Percentiles rank a stretch among this genome's conserved stretches.
These are phyloP conservation scores for Oxytorus armatus DNA, from an alignment of 2,888 invertebrate species.

Conservation along the genomic window DNA sequence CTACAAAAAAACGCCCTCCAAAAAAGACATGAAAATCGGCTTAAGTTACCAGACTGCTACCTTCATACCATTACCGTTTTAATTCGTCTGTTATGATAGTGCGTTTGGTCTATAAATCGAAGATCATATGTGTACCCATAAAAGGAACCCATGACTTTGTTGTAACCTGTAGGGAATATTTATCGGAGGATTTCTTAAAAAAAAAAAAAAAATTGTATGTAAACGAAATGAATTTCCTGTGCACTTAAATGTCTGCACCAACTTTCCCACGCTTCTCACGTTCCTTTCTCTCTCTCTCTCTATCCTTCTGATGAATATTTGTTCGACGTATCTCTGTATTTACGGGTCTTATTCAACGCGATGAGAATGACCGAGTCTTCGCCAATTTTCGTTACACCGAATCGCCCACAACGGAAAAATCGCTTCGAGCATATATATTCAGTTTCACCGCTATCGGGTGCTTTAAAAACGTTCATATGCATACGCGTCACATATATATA, in stretches of 20 bases:
- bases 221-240: neutral
- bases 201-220: neutral
- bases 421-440: neutral
- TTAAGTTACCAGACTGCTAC: too few species aligned
- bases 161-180: neutral
- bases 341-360: conserved; percentile 3
- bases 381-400: neutral
- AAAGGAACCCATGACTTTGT: neutral
- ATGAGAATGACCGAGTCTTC: conserved; percentile 17
- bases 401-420: neutral
- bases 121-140: neutral
- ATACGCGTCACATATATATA: conserved; percentile 1
- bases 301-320: conserved; percentile 10
- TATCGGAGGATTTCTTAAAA: neutral
- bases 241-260: conserved; percentile 1
- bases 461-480: neutral
- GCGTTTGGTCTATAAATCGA: too few species aligned
- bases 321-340: neutral
- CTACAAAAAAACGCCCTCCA: too few species aligned
- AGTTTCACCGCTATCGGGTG: conserved; percentile 16
- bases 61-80: too few species aligned
- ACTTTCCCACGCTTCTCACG: conserved; percentile 52
- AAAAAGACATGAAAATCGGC: too few species aligned
- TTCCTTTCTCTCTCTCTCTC: conserved; percentile 31
- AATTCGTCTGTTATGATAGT: too few species aligned